phyloP scores from a whole-genome alignment of 2,113 vertebrate species.

The Balaeniceps rex region DNA sequence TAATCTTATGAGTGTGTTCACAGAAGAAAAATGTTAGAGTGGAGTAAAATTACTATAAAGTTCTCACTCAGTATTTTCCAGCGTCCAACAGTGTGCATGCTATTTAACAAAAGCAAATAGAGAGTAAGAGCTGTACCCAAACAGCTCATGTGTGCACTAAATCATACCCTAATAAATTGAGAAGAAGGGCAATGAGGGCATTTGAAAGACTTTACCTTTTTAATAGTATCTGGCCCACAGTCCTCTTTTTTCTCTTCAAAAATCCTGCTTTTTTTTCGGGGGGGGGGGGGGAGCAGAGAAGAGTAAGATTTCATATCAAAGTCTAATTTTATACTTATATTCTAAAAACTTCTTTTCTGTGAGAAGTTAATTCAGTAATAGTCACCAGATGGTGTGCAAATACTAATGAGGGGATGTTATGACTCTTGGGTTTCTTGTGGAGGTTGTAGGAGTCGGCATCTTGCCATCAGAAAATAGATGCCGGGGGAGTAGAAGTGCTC shows the following conservation, averaged over 20 bases:
- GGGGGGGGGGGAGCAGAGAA: neutral
- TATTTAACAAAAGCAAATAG: neutral
- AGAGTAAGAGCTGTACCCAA: neutral
- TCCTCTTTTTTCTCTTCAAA: neutral
- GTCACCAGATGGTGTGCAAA: conserved; percentile 75
- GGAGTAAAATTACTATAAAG: neutral
- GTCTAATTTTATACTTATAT: conserved; percentile 22
- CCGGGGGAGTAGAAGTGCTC: conserved; percentile 39
- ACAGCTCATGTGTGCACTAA: neutral
- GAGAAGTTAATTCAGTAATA: conserved; percentile 76
- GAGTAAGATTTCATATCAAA: neutral
- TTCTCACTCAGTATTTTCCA: neutral
- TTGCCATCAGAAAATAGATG: conserved; percentile 68
- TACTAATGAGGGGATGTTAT: conserved; percentile 72
- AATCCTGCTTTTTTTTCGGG: neutral
- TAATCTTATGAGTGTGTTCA: neutral
- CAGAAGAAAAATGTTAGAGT: neutral
- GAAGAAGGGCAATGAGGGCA: neutral
- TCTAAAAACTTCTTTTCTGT: conserved; percentile 45
- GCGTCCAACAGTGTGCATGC: neutral
- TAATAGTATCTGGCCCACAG: neutral
- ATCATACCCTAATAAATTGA: neutral
- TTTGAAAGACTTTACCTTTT: neutral
- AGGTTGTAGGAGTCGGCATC: conserved; percentile 66
- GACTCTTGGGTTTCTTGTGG: conserved; percentile 69